Evolutionary conservation across 2,113 vertebrate species (phyloP).

Genomic region (Barnardius zonarius): DNA sequence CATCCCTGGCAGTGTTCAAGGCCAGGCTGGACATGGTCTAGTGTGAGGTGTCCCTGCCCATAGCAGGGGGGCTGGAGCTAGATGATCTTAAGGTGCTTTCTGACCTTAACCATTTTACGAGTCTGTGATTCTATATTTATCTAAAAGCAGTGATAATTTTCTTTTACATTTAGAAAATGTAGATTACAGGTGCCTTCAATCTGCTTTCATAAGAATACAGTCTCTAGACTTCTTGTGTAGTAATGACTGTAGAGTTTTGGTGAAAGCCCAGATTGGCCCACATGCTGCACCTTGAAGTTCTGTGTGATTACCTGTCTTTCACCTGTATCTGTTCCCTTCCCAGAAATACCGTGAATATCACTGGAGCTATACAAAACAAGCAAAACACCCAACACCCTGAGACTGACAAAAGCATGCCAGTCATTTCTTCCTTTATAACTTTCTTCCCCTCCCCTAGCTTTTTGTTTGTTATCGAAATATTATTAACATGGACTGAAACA

Average conservation of each 20-base stretch:
- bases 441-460: background rate
- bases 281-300: background rate
- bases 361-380: background rate
- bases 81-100: background rate
- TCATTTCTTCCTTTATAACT: background rate
- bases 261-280: background rate
- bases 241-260: background rate
- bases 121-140: background rate
- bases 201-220: background rate
- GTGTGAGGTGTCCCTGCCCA: background rate
- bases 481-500: background rate
- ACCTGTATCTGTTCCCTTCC: background rate
- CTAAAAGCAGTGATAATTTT: background rate
- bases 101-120: background rate
- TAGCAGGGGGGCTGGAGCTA: background rate
- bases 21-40: background rate
- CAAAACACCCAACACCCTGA: background rate
- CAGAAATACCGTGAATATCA: background rate
- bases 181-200: background rate
- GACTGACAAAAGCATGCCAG: background rate
- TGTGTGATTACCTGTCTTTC: background rate
- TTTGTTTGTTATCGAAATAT: background rate
- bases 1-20: background rate
- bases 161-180: background rate
- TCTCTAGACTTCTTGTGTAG: background rate